Percentiles rank a stretch among this genome's conserved stretches.
Conservation (phyloP, 2,113 vertebrate species). For the Abramis brama region DNA sequence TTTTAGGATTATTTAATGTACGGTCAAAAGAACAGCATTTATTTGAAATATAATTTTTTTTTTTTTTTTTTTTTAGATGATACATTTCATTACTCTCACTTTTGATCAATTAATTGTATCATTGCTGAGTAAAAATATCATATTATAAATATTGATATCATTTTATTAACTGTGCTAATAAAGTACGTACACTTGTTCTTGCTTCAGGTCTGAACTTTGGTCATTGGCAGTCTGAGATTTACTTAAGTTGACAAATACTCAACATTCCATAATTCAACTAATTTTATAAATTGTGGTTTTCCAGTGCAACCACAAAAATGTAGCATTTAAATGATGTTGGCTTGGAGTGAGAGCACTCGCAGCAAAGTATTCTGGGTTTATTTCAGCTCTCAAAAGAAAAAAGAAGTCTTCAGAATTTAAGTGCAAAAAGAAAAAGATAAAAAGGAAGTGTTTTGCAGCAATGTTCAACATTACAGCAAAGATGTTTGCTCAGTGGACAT, state of each 20-base stretch:
- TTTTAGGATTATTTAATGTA: too few relatives aligned
- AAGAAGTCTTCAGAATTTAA: slow-evolving; percentile 14
- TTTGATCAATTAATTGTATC: too few relatives aligned
- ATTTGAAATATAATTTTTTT: too few relatives aligned
- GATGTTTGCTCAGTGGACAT: background rate
- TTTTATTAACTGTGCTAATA: background rate
- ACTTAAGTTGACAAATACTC: slow-evolving; percentile 33
- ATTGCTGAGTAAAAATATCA: too few relatives aligned
- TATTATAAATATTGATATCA: too few relatives aligned
- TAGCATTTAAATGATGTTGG: slow-evolving; percentile 34
- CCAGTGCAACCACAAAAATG: slow-evolving; percentile 78
- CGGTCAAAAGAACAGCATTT: too few relatives aligned
- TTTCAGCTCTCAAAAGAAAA: background rate
- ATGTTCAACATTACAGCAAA: slow-evolving; percentile 1
- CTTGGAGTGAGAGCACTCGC: background rate
- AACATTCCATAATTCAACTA: slow-evolving; percentile 66
- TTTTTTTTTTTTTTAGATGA: too few relatives aligned
- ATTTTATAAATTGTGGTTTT: slow-evolving; percentile 82
- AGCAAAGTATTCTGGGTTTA: background rate
- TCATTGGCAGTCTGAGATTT: slow-evolving; percentile 18
- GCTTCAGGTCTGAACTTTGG: background rate
- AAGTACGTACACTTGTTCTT: background rate
- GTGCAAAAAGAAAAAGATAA: background rate
- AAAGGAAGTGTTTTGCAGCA: slow-evolving; percentile 7
- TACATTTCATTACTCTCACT: too few relatives aligned